These are phyloP conservation scores for Sycophila sp. DNA, from an alignment of 1,140 invertebrate genomes.

Conservation along the genomic window DNA sequence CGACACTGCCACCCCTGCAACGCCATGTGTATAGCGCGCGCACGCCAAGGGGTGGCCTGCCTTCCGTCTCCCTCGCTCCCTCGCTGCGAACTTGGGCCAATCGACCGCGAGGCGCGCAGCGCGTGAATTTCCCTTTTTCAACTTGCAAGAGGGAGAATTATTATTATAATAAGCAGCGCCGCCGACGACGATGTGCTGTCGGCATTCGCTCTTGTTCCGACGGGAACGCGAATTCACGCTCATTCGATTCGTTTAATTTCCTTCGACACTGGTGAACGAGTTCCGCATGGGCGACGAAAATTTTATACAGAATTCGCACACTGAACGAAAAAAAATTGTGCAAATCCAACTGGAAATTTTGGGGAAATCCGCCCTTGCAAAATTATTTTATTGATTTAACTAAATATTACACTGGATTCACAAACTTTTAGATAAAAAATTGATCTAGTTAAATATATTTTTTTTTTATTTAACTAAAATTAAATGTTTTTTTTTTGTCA, in stretches of 20 bases:
- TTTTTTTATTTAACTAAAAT: too few relatives aligned
- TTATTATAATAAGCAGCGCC: neutral
- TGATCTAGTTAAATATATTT: too few relatives aligned
- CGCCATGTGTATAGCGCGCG: conserved; percentile 17
- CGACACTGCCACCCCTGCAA: conserved; percentile 36
- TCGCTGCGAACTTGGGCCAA: conserved; percentile 21
- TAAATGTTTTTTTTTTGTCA: too few relatives aligned
- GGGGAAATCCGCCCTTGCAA: too few relatives aligned
- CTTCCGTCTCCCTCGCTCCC: neutral
- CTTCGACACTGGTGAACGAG: neutral
- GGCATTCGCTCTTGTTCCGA: neutral
- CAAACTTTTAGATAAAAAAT: too few relatives aligned
- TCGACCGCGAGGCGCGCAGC: neutral
- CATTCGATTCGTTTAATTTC: neutral
- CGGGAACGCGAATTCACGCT: neutral
- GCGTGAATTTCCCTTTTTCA: neutral
- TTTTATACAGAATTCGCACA: too few relatives aligned
- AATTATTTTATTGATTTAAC: too few relatives aligned
- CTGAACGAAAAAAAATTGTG: too few relatives aligned
- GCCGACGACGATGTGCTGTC: neutral
- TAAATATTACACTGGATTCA: too few relatives aligned
- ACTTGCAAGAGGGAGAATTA: neutral
- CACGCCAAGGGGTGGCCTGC: neutral
- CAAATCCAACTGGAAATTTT: too few relatives aligned
- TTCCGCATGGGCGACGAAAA: too few relatives aligned